A percentile compares a stretch with the other conserved stretches of the same genome.
Evolutionary conservation across 2,797 vertebrate species (phyloP).

Genomic region (Thaleichthys pacificus): DNA sequence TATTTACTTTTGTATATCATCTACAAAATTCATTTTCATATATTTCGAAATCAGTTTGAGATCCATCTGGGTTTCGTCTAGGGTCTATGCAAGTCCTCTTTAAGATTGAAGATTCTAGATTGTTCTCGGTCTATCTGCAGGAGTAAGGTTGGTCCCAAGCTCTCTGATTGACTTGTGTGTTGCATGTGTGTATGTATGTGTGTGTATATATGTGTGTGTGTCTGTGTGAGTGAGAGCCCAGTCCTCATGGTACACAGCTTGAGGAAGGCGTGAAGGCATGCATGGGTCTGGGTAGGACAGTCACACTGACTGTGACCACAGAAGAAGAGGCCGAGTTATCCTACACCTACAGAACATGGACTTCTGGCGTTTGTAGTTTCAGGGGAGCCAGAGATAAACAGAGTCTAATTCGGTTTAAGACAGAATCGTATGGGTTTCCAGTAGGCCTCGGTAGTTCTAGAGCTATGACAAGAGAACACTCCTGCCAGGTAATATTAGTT

Average conservation of each 20-base stretch:
- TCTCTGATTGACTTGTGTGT: constrained; percentile 5
- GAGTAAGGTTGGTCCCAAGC: neutral
- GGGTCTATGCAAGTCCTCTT: constrained; percentile 15
- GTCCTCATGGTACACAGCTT: constrained; percentile 22
- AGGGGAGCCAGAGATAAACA: constrained; percentile 13
- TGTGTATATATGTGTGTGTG: neutral
- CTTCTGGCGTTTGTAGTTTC: neutral
- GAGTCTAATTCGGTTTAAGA: neutral
- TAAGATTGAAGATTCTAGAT: constrained; percentile 27
- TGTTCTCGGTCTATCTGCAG: constrained; percentile 10
- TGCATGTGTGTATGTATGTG: neutral
- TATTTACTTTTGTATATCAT: constrained; percentile 15
- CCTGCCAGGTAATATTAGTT: constrained; percentile 52
- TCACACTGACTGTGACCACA: constrained; percentile 44
- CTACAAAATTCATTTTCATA: constrained; percentile 20
- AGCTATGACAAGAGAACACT: constrained; percentile 35
- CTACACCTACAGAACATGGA: neutral
- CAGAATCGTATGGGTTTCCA: constrained; percentile 12
- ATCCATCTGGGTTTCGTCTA: constrained; percentile 10
- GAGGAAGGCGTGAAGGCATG: constrained; percentile 61
- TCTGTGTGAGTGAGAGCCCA: too few relatives aligned
- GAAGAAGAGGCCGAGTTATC: neutral
- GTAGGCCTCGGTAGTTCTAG: constrained; percentile 45
- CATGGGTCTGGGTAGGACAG: constrained; percentile 55
- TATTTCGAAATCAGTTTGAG: constrained; percentile 5